Evolutionary conservation across 2,888 invertebrate species (phyloP).

Genomic region (Rhamphomyia laevipes): DNA sequence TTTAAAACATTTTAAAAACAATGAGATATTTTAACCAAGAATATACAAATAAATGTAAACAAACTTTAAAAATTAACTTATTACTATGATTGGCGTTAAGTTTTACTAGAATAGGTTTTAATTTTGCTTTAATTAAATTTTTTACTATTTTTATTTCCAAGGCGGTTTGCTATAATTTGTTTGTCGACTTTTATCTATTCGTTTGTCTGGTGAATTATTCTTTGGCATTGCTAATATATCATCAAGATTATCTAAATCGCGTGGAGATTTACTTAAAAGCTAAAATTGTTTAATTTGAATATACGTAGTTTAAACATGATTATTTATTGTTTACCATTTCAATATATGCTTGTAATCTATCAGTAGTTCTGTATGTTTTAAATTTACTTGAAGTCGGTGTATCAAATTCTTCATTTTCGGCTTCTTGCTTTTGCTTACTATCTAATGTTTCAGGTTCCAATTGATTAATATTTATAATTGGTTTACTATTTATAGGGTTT

Average conservation of each 20-base stretch:
- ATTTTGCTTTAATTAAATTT: not conserved
- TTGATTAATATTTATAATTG: constrained; percentile 7
- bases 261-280: constrained; percentile 44
- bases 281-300: constrained; percentile 17
- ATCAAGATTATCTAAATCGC: constrained; percentile 33
- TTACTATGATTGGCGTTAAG: no score
- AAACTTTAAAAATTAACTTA: no score
- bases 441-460: constrained; percentile 14
- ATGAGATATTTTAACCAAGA: no score
- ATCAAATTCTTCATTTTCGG: constrained; percentile 27
- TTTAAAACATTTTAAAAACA: no score
- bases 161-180: not conserved
- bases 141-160: not conserved
- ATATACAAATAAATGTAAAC: no score
- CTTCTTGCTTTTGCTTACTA: constrained; percentile 10
- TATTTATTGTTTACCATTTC: constrained; percentile 24
- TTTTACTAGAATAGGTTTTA: no score
- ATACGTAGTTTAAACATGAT: constrained; percentile 3
- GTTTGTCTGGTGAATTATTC: not conserved
- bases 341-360: constrained; percentile 33
- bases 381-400: constrained; percentile 31
- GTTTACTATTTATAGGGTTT: not conserved
- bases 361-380: constrained; percentile 23
- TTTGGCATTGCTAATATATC: constrained; percentile 25
- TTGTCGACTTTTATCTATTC: not conserved